phyloP scores from a whole-genome alignment of 2,113 vertebrate species.

The Ginglymostoma cirratum region DNA sequence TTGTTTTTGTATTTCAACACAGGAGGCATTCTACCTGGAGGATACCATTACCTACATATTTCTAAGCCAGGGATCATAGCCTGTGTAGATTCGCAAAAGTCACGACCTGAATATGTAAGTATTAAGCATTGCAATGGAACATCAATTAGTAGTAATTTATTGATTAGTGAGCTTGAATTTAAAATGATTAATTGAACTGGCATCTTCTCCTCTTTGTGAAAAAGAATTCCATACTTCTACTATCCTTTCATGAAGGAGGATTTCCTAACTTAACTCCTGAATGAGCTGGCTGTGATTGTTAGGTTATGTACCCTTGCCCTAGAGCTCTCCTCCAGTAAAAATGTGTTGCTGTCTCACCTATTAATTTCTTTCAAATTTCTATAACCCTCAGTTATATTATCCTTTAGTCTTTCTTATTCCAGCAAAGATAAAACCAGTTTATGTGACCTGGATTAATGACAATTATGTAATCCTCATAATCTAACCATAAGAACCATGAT shows the following conservation, averaged over 20 bases:
- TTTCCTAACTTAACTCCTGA: neutral
- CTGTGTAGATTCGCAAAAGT: conserved; percentile 46
- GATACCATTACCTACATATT: conserved; percentile 72
- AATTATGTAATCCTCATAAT: neutral
- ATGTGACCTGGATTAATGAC: neutral
- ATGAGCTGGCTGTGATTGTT: neutral
- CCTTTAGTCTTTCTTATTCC: neutral
- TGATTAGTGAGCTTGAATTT: neutral
- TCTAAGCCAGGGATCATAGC: conserved; percentile 59
- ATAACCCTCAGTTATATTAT: neutral
- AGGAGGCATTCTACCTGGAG: conserved; percentile 80
- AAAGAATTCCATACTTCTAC: neutral
- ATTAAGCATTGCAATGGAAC: neutral
- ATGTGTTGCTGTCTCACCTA: neutral
- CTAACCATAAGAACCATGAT: neutral
- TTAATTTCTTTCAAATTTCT: neutral
- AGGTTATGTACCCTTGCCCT: neutral
- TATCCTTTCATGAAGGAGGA: neutral
- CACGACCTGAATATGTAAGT: conserved; percentile 58
- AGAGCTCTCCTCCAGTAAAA: neutral
- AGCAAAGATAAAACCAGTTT: neutral
- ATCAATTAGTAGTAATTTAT: neutral
- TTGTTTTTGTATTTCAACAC: conserved; percentile 6
- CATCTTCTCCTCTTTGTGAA: neutral
- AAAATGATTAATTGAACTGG: neutral